A percentile compares a stretch with the other conserved stretches of the same genome.
phyloP scores from a whole-genome alignment of 2,888 invertebrate genomes.

The Apantesis nais region DNA sequence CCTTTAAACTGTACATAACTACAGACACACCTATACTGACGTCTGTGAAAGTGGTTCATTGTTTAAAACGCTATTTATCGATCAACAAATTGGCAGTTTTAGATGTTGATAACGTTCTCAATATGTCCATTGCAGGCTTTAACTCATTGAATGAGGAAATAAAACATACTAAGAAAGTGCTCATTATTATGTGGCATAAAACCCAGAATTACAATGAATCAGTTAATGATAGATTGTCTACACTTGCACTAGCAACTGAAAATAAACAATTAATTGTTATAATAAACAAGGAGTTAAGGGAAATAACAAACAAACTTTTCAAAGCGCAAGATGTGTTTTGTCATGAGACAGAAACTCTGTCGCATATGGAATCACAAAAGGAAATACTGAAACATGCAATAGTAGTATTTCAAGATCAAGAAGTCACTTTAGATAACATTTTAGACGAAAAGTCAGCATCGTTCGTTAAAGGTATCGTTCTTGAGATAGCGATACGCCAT shows the following conservation, averaged over 20 bases:
- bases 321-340: neutral
- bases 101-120: slow-evolving; percentile 1
- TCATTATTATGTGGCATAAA: slow-evolving; percentile 9
- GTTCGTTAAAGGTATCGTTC: slow-evolving; percentile 20
- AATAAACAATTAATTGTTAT: slow-evolving; percentile 9
- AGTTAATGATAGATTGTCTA: slow-evolving; percentile 1
- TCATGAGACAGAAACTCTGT: slow-evolving; percentile 12
- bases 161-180: neutral
- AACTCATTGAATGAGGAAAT: neutral
- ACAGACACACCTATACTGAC: slow-evolving; percentile 21
- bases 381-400: slow-evolving; percentile 13
- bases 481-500: slow-evolving; percentile 17
- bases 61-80: neutral
- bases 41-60: slow-evolving; percentile 26
- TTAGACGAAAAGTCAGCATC: slow-evolving; percentile 8
- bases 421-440: slow-evolving; percentile 15
- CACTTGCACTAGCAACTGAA: slow-evolving; percentile 4
- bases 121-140: slow-evolving; percentile 4
- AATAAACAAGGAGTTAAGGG: neutral
- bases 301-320: slow-evolving; percentile 15
- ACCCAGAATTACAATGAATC: neutral
- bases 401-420: slow-evolving; percentile 25
- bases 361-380: slow-evolving; percentile 16
- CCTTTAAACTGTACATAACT: neutral
- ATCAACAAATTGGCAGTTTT: neutral